phyloP scores from a whole-genome alignment of 1,140 invertebrate genomes.

The Orius laevigatus region DNA sequence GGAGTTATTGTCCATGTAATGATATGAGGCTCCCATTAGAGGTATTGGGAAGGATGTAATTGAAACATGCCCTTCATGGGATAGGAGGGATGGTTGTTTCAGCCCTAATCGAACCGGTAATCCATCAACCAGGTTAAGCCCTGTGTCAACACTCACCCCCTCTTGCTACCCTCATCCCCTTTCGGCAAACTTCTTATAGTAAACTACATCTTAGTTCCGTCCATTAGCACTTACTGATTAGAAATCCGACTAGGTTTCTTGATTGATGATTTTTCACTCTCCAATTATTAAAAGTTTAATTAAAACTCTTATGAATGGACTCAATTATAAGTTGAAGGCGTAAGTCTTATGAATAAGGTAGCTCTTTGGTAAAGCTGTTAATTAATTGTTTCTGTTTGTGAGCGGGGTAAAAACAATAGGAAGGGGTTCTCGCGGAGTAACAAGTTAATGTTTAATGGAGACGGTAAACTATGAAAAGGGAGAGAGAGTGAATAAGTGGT shows the following conservation, averaged over 20 bases:
- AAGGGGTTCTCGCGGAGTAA: not conserved
- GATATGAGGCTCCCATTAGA: too few species aligned
- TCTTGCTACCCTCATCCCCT: not conserved
- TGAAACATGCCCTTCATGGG: not conserved
- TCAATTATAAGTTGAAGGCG: too few species aligned
- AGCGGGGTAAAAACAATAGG: not conserved
- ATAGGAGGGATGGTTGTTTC: conserved; percentile 2
- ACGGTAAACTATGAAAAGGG: not conserved
- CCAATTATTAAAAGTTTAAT: too few species aligned
- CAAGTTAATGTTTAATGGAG: not conserved
- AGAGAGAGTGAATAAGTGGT: not conserved
- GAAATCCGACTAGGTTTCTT: too few species aligned
- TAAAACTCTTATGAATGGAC: too few species aligned
- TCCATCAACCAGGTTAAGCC: conserved; percentile 12
- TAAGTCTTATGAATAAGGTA: not conserved
- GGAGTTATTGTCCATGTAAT: too few species aligned
- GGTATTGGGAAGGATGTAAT: too few species aligned
- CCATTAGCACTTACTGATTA: too few species aligned
- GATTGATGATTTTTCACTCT: too few species aligned
- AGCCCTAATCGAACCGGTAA: conserved; percentile 12
- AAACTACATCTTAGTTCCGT: too few species aligned
- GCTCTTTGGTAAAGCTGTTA: not conserved
- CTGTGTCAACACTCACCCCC: conserved; percentile 7
- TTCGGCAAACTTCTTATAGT: too few species aligned
- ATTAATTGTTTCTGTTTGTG: not conserved